Conservation (phyloP, 2,888 invertebrate genomes). For the Conus canariensis region DNA sequence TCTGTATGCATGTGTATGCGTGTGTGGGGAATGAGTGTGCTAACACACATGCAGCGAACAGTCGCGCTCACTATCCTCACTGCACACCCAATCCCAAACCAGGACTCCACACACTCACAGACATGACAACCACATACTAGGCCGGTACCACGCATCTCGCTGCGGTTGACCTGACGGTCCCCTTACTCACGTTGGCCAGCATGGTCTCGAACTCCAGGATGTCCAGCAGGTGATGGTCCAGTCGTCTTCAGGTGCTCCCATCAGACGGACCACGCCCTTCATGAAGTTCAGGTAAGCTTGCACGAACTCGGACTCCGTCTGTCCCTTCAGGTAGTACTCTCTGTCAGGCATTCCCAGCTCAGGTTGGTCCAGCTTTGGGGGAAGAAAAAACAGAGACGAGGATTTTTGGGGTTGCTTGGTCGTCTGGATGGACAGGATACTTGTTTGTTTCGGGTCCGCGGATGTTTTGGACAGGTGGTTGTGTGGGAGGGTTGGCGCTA, state of each 20-base stretch:
- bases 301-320: conserved; percentile 81
- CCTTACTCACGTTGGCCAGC: conserved; percentile 86
- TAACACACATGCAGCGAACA: too few relatives aligned
- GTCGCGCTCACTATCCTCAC: too few relatives aligned
- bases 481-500: not conserved
- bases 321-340: conserved; percentile 88
- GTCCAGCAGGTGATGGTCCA: conserved; percentile 85
- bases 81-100: too few relatives aligned
- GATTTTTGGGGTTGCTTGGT: not conserved
- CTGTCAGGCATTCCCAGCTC: conserved; percentile 89
- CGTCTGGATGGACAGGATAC: not conserved
- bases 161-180: too few relatives aligned
- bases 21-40: not conserved
- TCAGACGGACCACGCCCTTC: conserved; percentile 87
- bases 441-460: not conserved
- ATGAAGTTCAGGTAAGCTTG: conserved; percentile 90
- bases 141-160: too few relatives aligned
- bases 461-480: not conserved
- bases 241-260: conserved; percentile 84
- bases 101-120: too few relatives aligned
- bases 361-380: conserved; percentile 89
- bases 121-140: too few relatives aligned
- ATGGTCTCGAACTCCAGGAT: conserved; percentile 89
- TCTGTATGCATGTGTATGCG: conserved; percentile 5
- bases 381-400: not conserved